A percentile compares a stretch with the other conserved stretches of the same genome.
Evolutionary conservation across 2,113 vertebrate genomes (phyloP).

Genomic region (Pan paniscus): DNA sequence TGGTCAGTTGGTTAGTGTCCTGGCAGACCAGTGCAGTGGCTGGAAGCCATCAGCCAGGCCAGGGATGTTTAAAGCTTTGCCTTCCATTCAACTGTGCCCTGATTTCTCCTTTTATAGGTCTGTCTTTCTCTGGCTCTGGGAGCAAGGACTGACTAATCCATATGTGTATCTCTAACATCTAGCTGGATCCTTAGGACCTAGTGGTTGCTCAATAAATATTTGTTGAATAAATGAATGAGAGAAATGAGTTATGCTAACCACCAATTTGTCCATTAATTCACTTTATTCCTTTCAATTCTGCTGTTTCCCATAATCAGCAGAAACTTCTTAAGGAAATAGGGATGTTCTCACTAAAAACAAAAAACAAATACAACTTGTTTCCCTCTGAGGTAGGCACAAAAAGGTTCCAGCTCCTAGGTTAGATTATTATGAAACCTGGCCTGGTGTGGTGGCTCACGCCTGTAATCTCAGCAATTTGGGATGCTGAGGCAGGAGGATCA

Average conservation of each 20-base stretch:
- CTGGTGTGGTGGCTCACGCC: no score
- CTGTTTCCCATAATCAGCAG: neutral
- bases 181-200: neutral
- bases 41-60: neutral
- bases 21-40: accelerated
- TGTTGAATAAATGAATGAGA: neutral
- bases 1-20: neutral
- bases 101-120: neutral
- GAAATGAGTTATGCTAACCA: neutral
- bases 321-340: neutral
- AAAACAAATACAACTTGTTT: neutral
- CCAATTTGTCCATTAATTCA: neutral
- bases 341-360: neutral
- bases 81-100: neutral
- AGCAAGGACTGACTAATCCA: neutral
- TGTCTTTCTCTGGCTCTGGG: neutral
- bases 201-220: neutral
- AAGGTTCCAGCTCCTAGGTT: neutral
- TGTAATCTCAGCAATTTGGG: no score
- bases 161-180: neutral
- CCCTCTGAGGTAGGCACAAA: neutral
- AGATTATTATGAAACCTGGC: neutral
- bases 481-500: no score
- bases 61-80: neutral
- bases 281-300: neutral